Base-by-base conservation (phyloP, 2,888 invertebrate species). In the Philereme transversata region DNA sequence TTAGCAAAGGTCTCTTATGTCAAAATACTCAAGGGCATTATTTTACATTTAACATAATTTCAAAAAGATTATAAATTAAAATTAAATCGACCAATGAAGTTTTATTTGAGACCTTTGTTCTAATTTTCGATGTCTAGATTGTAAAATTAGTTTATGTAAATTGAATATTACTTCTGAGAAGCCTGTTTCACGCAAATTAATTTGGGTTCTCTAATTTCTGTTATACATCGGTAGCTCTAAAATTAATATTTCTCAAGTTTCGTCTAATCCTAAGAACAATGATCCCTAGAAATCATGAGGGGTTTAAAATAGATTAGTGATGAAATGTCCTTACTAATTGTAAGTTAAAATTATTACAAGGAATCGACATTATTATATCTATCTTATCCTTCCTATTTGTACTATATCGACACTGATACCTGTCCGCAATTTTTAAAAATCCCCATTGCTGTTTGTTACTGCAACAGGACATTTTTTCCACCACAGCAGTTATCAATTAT, bases 81-180 rank as follows among this genome's bases (percentile, higher is more conserved):
- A 40, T 40, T 40, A 40, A 40, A 8, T 40, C 8, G 6, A 40
- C 22, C 22, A 22, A 1, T 4, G 8, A 40, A 40, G 40, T 40
- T 40, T 40, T 40, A 40, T 40, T 6, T 5, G 5, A 38, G 36
- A 8, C 8, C 40, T 38, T 38, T 38, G 40, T 40, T 6, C 5
- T 40, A 8, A 40, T 40, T 40, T 40, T 40, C 40, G 7, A 40
- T 40, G 40, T 8, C 40, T 6, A 6, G 7, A 40, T 40, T 40
- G 40, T 8, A 40, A 40, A 40, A 8, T 40, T 40, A 40, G 8
- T 40, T 22, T 35, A 35, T 48, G 47, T 48, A 48, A 48, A 48
- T 48, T 45, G n/a, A 48, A 48, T 48, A 48, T 46, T 7, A 35
- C 35, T 48, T 48, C 35, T 35, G 48, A 48, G n/a, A 35, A 34